Evolutionary conservation across 1,140 invertebrate genomes (phyloP), one percentile per base, ranked within the genome.

Genomic region (Cherax destructor): DNA sequence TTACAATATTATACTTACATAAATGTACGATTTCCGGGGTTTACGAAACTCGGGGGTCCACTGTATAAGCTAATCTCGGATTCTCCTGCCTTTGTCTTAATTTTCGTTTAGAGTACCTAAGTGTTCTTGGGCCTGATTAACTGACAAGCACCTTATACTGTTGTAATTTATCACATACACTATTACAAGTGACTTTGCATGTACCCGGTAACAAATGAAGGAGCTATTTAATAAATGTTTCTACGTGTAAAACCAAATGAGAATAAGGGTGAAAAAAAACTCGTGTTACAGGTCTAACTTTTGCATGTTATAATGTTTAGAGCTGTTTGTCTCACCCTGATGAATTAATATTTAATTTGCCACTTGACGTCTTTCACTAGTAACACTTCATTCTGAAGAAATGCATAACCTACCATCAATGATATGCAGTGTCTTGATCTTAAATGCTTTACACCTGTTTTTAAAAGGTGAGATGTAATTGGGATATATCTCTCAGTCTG

Each of bases 31-130:
- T n/a, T n/a, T n/a, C n/a, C n/a, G n/a, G n/a, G n/a, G n/a, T n/a
- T n/a, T n/a, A n/a, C n/a, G n/a, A n/a, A n/a, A n/a, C n/a, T n/a
- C n/a, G n/a, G n/a, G n/a, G n/a, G n/a, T n/a, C n/a, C n/a, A n/a
- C n/a, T n/a, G n/a, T n/a, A 69, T 69, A n/a, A 69, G 18, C 18
- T 69, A 69, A n/a, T n/a, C 65, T 69, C 3, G 9, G 21, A 69
- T 69, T 69, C 6, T 69, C 13, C 49, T 78, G 76, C 76, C 76
- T 78, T 9, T 78, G 76, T 78, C 49, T 16, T 78, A 47, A 61
- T 7, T 18, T 30, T 80, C 61, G 10, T 83, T 52, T 69, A 69
- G 21, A 56, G 52, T 65, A 65, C 61, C 21, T 65, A 65, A 65
- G 21, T 65, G 61, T 65, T 65, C 61, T 65, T 65, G 61, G 61